Evolutionary conservation across 2,888 invertebrate species (phyloP).

Genomic region (Punctoribates punctum): DNA sequence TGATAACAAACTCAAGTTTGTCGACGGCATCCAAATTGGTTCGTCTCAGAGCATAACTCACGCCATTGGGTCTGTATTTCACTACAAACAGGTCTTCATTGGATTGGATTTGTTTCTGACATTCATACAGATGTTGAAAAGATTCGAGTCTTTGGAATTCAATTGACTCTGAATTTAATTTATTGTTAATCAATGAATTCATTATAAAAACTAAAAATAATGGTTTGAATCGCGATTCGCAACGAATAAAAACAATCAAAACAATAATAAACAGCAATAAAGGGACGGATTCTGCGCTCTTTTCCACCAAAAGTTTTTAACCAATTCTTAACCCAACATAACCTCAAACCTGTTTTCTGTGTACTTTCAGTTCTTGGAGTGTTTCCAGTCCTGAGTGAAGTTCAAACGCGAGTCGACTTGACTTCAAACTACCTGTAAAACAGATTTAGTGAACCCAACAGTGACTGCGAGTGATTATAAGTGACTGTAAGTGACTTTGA

Average conservation of each 20-base stretch:
- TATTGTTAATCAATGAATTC: constrained; percentile 4
- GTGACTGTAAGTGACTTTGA: background rate
- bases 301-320: background rate
- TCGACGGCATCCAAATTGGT: constrained; percentile 6
- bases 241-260: background rate
- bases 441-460: constrained; percentile 10
- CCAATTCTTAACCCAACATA: background rate
- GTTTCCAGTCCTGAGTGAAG: background rate
- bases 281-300: background rate
- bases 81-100: constrained; percentile 16
- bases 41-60: constrained; percentile 8
- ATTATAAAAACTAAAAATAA: background rate
- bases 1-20: constrained; percentile 36
- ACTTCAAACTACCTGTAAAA: background rate
- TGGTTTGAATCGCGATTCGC: background rate
- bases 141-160: constrained; percentile 8
- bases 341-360: constrained; percentile 9
- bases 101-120: background rate
- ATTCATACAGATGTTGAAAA: constrained; percentile 2
- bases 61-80: background rate
- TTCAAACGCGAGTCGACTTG: background rate
- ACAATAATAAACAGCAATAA: background rate
- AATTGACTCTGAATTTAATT: constrained; percentile 9
- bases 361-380: constrained; percentile 5
- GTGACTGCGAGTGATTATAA: background rate